phyloP scores from a whole-genome alignment of 2,797 vertebrate genomes.

The Melopsittacus undulatus region DNA sequence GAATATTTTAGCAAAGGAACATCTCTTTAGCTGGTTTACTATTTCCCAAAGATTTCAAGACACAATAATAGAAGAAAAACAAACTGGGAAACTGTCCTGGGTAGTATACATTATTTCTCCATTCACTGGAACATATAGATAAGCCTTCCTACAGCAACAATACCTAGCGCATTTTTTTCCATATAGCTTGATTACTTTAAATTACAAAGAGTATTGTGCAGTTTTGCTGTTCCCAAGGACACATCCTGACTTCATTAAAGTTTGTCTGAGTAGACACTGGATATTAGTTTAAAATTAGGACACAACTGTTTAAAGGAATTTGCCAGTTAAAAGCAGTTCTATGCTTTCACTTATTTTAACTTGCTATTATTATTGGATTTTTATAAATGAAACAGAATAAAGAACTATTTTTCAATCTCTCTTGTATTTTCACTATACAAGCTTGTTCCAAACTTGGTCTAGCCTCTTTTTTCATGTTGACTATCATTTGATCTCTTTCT shows the following conservation, averaged over 20 bases:
- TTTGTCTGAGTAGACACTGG: not conserved
- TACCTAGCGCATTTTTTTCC: not conserved
- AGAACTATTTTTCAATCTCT: not conserved
- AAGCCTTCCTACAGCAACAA: not conserved
- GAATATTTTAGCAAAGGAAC: not conserved
- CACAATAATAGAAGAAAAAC: not conserved
- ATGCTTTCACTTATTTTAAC: not conserved
- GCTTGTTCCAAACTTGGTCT: not conserved
- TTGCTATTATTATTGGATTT: not conserved
- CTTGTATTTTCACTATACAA: not conserved
- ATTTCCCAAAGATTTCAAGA: constrained; percentile 1
- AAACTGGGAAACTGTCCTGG: not conserved
- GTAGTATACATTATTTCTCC: not conserved
- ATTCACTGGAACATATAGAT: not conserved
- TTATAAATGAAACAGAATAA: not conserved
- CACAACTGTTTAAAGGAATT: not conserved
- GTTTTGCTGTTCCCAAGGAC: not conserved
- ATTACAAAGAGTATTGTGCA: not conserved
- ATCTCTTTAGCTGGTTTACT: not conserved
- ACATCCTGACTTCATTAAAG: not conserved
- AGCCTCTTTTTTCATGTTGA: not conserved
- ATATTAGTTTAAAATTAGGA: not conserved
- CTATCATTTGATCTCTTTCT: not conserved
- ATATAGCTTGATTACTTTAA: not conserved
- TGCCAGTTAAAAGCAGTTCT: not conserved